These are phyloP conservation scores for Melieria crassipennis DNA, from an alignment of 2,888 invertebrate species.

Conservation along the genomic window DNA sequence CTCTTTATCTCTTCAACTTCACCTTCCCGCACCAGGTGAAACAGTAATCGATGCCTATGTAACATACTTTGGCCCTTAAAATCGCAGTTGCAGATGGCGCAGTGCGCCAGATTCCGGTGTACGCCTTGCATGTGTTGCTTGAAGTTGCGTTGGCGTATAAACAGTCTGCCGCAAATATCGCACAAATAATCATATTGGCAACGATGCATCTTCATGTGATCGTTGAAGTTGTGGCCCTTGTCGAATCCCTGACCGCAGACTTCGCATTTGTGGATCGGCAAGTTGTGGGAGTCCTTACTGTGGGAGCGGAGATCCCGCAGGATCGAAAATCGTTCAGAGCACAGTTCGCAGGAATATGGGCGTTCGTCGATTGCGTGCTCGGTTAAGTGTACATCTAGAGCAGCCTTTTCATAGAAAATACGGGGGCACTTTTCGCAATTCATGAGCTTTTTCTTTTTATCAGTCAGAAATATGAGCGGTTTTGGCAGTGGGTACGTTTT, in stretches of 20 bases:
- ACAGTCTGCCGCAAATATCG: constrained; percentile 8
- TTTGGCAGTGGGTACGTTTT: not conserved
- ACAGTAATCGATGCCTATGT: not conserved
- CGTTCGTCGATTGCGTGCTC: not conserved
- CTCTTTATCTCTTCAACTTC: not conserved
- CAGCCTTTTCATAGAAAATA: not conserved
- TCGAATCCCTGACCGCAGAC: not conserved
- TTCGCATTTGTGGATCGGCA: not conserved
- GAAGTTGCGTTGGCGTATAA: not conserved
- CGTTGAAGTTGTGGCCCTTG: not conserved
- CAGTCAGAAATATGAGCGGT: too few relatives aligned
- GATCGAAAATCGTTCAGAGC: not conserved
- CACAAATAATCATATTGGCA: not conserved
- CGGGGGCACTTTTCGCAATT: not conserved
- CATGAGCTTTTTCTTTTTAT: too few relatives aligned
- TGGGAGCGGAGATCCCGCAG: not conserved
- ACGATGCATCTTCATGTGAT: constrained; percentile 5
- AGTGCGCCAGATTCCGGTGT: not conserved
- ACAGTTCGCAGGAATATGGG: not conserved
- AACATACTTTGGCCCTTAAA: not conserved
- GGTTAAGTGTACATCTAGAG: not conserved
- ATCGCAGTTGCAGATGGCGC: not conserved
- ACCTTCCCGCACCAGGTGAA: constrained; percentile 3
- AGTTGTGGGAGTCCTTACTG: not conserved
- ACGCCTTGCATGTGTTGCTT: not conserved